Evolutionary conservation across 2,888 invertebrate species (phyloP), one percentile per base, ranked within the genome.

Genomic region (Eristalinus aeneus): DNA sequence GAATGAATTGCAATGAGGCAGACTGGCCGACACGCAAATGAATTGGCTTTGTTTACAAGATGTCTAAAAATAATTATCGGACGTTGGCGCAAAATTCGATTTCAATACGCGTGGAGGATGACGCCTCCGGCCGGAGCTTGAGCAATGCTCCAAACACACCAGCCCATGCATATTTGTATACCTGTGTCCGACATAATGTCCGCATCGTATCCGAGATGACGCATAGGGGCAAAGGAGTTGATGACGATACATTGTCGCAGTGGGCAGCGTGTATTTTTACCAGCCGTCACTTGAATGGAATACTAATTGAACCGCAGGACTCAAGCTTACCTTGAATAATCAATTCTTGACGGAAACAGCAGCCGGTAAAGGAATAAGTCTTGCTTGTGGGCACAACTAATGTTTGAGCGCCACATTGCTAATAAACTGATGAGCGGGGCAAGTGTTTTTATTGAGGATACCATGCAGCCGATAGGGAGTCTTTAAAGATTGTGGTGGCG

Each of bases 61-160:
- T 16, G 61, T 79, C 84, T 79, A 84, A 84, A 84, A 84, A 84
- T 84, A 84, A 75, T 67, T 74, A 63, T 67, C 71, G 71, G 56
- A 75, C 75, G 53, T 74, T 69, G 23, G 68, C 71, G 84, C 75
- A 74, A 71, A 75, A 46, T 75, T 71, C n/a, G 69, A 71, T 58
- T 68, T 61, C 11, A 67, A 76, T 61, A 23, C 34, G 46, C 46
- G 16, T 16, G 16, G 46, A 46, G 46, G 46, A 46, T 46, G 46
- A 46, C 16, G n/a, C 31, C 31, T 12, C 27, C 31, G 27, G n/a
- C 8, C 22, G 65, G 58, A 56, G 31, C 31, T 22, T 27, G 36
- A 56, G 20, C 12, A 65, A 11, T 23, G 36, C 6, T 8, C 32
- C 22, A 71, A 32, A 12, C 22, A 32, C 46, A 34, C 39, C 39